Percentiles rank a stretch among this genome's conserved stretches.
phyloP scores from a whole-genome alignment of 2,888 invertebrate species.

The Drosophila nr. perissopoda region DNA sequence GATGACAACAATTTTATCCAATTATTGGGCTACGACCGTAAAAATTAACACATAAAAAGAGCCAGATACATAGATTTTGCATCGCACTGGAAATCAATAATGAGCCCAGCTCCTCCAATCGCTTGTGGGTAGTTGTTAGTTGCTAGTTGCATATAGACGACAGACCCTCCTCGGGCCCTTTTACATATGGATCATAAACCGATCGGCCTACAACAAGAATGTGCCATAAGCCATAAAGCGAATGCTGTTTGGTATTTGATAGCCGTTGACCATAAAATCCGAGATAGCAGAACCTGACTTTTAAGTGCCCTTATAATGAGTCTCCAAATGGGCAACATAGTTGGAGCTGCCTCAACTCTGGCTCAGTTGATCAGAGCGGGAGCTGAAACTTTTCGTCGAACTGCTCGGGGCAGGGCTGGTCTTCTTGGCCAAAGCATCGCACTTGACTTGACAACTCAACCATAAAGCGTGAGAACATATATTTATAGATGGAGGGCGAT shows the following conservation, averaged over 20 bases:
- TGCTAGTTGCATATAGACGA: slow-evolving; percentile 56
- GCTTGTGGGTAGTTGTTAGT: not conserved
- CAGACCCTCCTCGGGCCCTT: slow-evolving; percentile 41
- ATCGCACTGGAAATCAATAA: slow-evolving; percentile 52
- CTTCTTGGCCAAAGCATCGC: slow-evolving; percentile 4
- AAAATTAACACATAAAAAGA: slow-evolving; percentile 56
- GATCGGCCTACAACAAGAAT: slow-evolving; percentile 54
- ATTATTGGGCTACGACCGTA: slow-evolving; percentile 45
- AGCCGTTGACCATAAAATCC: slow-evolving; percentile 65
- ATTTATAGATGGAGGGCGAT: slow-evolving; percentile 65
- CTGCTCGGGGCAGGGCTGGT: not conserved
- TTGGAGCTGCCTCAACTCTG: slow-evolving; percentile 28
- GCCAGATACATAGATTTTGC: slow-evolving; percentile 31
- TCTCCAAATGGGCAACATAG: slow-evolving; percentile 72
- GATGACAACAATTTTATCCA: slow-evolving; percentile 64
- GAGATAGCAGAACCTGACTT: slow-evolving; percentile 46
- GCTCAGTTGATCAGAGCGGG: not conserved
- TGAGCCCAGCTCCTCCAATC: slow-evolving; percentile 32
- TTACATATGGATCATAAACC: slow-evolving; percentile 41
- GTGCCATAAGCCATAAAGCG: slow-evolving; percentile 75
- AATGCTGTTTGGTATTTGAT: slow-evolving; percentile 66
- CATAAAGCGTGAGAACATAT: slow-evolving; percentile 76
- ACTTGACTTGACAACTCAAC: slow-evolving; percentile 54
- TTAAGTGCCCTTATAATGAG: slow-evolving; percentile 70
- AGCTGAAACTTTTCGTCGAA: not conserved